Evolutionary conservation across 2,113 vertebrate genomes (phyloP).

Genomic region (Pterocles burchelli): DNA sequence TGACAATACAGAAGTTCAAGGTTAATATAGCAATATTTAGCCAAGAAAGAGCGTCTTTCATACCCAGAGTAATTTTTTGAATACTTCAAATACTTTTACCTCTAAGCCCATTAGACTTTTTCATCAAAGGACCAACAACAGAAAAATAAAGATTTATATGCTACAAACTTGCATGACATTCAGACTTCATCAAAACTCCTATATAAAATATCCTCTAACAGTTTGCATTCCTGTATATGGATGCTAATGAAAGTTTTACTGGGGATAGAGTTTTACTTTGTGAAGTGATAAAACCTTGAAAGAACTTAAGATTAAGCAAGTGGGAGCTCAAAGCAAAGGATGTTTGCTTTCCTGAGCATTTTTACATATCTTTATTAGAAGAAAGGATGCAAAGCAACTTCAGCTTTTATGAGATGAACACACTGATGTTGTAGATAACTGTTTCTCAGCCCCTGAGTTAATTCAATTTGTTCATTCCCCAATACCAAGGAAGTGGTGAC

Average conservation of each 20-base stretch:
- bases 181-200: not conserved
- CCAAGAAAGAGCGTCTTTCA: not conserved
- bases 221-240: not conserved
- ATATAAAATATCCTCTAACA: not conserved
- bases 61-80: not conserved
- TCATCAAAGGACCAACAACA: not conserved
- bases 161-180: not conserved
- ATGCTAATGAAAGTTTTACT: not conserved
- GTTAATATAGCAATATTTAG: not conserved
- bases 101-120: not conserved
- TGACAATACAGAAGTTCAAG: not conserved
- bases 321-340: not conserved
- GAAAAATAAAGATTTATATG: not conserved
- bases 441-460: not conserved
- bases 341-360: not conserved
- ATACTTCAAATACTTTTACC: not conserved
- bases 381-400: not conserved
- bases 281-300: not conserved
- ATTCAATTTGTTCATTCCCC: not conserved
- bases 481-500: not conserved
- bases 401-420: not conserved
- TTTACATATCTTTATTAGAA: not conserved
- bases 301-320: not conserved
- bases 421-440: not conserved
- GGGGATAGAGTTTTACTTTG: not conserved